These are phyloP conservation scores for Endotricha flammealis DNA, from an alignment of 2,888 invertebrate genomes.

Conservation along the genomic window DNA sequence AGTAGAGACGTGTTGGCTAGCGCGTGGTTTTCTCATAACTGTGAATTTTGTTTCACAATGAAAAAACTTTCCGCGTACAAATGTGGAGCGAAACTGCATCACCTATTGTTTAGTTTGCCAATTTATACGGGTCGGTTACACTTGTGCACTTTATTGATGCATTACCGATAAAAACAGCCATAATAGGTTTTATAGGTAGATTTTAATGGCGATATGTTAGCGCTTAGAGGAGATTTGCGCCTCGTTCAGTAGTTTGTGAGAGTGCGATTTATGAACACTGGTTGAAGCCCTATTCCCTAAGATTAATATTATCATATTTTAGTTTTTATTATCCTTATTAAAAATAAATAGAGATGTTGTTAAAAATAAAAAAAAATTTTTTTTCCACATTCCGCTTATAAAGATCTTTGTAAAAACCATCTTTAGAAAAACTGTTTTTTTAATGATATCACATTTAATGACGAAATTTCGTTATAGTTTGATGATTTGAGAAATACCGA, in stretches of 20 bases:
- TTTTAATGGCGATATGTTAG: conserved; percentile 65
- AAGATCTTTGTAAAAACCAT: too few relatives aligned
- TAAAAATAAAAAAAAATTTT: too few relatives aligned
- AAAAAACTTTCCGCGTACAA: conserved; percentile 68
- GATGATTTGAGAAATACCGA: too few relatives aligned
- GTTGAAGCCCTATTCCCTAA: neutral
- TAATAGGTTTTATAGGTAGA: conserved; percentile 72
- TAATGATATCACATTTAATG: too few relatives aligned
- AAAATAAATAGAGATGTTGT: neutral
- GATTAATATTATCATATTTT: too few relatives aligned
- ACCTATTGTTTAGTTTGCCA: conserved; percentile 76
- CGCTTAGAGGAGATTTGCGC: conserved; percentile 44
- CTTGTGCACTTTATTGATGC: conserved; percentile 74
- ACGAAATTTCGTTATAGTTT: too few relatives aligned
- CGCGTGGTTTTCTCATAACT: conserved; percentile 72
- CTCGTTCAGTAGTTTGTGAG: conserved; percentile 39
- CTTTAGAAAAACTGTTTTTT: too few relatives aligned
- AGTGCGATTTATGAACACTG: conserved; percentile 14
- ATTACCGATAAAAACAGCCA: conserved; percentile 74
- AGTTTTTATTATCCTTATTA: too few relatives aligned
- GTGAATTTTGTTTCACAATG: conserved; percentile 62
- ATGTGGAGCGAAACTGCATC: conserved; percentile 72
- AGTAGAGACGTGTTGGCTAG: conserved; percentile 68
- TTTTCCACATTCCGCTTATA: too few relatives aligned
- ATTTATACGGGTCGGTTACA: conserved; percentile 79